phyloP scores from a whole-genome alignment of 2,888 invertebrate genomes.

The Plebejus melissa region DNA sequence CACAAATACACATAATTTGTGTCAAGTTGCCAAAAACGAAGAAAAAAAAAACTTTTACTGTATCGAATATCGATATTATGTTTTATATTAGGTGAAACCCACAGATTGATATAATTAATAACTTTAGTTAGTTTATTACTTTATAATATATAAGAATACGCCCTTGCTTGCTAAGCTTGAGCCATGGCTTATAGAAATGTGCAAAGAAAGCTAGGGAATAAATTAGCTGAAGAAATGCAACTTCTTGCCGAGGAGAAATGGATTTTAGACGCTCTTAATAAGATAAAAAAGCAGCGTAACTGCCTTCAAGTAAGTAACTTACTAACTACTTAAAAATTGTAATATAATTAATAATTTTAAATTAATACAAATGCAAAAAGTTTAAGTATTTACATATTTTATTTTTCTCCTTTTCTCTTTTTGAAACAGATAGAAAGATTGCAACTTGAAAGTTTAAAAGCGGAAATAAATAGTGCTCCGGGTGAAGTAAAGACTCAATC shows the following conservation, averaged over 20 bases:
- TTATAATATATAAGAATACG: background rate
- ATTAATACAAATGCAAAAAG: background rate
- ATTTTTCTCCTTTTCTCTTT: background rate
- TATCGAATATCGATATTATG: no score
- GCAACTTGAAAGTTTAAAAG: conserved; percentile 55
- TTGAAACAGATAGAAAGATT: conserved; percentile 59
- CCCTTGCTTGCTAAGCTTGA: background rate
- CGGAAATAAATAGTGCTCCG: conserved; percentile 34
- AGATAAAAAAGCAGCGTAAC: conserved; percentile 56
- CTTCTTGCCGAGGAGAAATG: conserved; percentile 61
- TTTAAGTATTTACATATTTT: background rate
- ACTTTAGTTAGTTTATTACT: no score
- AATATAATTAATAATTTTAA: background rate
- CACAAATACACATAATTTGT: no score
- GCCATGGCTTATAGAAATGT: conserved; percentile 35
- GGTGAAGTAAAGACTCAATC: conserved; percentile 21
- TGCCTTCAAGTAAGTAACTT: conserved; percentile 52
- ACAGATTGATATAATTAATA: no score
- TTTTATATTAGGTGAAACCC: no score
- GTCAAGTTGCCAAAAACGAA: no score
- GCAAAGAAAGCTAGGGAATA: conserved; percentile 40
- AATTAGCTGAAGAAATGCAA: conserved; percentile 55
- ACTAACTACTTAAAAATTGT: background rate
- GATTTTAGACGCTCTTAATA: conserved; percentile 53
- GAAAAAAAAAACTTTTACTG: no score